A percentile compares a stretch with the other conserved stretches of the same genome.
These are phyloP conservation scores for Crocodylus rhombifer DNA, from an alignment of 2,797 vertebrate species.

Conservation along the genomic window DNA sequence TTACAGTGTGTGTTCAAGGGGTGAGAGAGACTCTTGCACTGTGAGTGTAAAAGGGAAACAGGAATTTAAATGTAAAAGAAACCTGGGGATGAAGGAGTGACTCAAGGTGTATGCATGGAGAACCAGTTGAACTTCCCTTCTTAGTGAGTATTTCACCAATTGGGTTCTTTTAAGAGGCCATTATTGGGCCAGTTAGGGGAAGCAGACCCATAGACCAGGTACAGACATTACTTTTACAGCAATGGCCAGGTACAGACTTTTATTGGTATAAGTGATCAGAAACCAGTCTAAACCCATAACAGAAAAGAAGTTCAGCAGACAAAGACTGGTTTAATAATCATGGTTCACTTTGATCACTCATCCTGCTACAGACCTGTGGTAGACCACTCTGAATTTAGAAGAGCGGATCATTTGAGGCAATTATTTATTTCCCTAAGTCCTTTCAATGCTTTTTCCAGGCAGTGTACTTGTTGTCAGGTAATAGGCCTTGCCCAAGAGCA, in stretches of 20 bases:
- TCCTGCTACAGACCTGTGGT: not conserved
- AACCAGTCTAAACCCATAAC: too few relatives aligned
- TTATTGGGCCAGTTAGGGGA: not conserved
- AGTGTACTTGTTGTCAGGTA: not conserved
- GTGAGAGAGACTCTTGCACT: not conserved
- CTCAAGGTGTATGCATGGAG: not conserved
- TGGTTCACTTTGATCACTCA: not conserved
- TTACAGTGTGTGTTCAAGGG: not conserved
- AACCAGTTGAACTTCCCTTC: not conserved
- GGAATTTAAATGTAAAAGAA: not conserved
- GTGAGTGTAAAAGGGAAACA: not conserved
- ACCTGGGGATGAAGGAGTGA: not conserved
- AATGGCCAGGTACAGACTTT: too few relatives aligned
- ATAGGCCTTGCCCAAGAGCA: rapidly evolving
- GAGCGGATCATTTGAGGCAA: not conserved
- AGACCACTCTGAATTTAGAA: too few relatives aligned
- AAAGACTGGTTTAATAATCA: too few relatives aligned
- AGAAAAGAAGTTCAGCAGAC: too few relatives aligned
- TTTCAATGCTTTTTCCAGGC: too few relatives aligned
- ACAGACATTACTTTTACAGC: too few relatives aligned
- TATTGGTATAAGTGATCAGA: too few relatives aligned
- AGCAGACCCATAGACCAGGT: not conserved
- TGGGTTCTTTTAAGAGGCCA: not conserved
- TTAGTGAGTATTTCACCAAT: not conserved
- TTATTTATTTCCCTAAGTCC: too few relatives aligned